Evolutionary conservation across 2,113 vertebrate genomes (phyloP), one percentile per base, ranked within the genome.

Genomic region (Lophura nycthemera): DNA sequence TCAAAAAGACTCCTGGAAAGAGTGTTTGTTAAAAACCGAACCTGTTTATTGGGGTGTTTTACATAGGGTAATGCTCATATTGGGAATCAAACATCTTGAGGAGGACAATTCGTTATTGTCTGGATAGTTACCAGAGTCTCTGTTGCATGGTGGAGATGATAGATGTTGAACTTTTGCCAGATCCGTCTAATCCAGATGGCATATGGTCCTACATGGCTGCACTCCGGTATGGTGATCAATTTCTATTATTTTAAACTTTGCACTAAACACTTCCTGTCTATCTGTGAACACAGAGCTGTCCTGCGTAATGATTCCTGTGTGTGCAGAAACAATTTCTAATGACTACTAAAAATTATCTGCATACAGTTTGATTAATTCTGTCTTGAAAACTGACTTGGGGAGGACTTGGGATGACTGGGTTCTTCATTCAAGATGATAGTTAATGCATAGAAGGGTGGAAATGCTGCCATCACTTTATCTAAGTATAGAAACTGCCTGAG

Each of bases 1-100:
- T 14, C 27, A 59, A 13, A 66, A 48, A 45, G 13, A 16, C 3
- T 59, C 0, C 1, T 0, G 0, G 29, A 45, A 84, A 29, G 4
- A 75, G 5, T 19, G 20, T 11, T 60, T 83, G 7, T n/a, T 86
- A 9, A 48, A 86, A 83, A 30, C 3, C 13, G 45, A 66, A 45
- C 13, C 13, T 45, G 32, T 22, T 32, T 45, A 45, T 45, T 21
- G 4, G 3, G 16, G 32, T 50, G 13, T 14, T 13, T 72, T 84
- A 29, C 4, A 14, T 14, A 19, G 3, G 11, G 2, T 18, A 79
- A 32, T 38, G 10, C 0, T 61, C 10, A 24, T 16, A 29, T 4
- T 69, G 43, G 47, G 25, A 84, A 56, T 72, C 38, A 67, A 32
- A 63, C 12, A 59, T 7, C 27, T 59, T 59, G 22, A 84, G 24